Base-by-base conservation (phyloP, 1,140 invertebrate species). In the Cydia amplana region DNA sequence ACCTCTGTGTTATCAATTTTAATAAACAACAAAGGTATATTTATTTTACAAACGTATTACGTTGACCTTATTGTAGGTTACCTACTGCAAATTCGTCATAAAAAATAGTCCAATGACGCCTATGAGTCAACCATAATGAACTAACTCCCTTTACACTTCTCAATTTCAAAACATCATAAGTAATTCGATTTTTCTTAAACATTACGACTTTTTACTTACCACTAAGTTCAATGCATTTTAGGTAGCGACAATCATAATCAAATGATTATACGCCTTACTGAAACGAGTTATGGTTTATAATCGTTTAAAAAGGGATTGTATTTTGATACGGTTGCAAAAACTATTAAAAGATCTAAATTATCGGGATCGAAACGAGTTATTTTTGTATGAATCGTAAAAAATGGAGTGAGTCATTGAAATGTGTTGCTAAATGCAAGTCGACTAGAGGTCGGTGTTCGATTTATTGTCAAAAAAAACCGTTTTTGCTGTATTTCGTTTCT, bases 51-150 rank as follows among this genome's bases (percentile, higher is more conserved):
- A 46, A 4, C 43, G 14, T 46, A 46, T 46, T 46, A 46, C 40
- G 12, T 43, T 46, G 12, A 46, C 14, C 43, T 16, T 16, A 16
- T 16, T 14, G 12, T 43, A 46, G 43, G 43, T 14, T 18, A 51
- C 43, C 43, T 55, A 60, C 55, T 1, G 12, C 18, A 60, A 60
- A 55, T 55, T 1, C 55, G 4, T 60, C 7, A 60, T 60, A 60
- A 60, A 60, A 55, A 60, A 60, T 60, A 60, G 55, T 60, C 18
- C 55, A 60, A 60, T 23, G 18, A 60, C 51, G 18, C 55, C 20
- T 12, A 23, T 60, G 55, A 60, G 7, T 60, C 55, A 23, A 60
- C 55, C 20, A 60, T 60, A 60, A 60, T 60, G 16, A 12, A 23
- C 7, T 20, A 10, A 60, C n/a, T n/a, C 20, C 20, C 55, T 23